Percentiles rank a stretch among this genome's conserved stretches.
Evolutionary conservation across 2,113 vertebrate genomes (phyloP).

Genomic region (Dissostichus mawsoni): DNA sequence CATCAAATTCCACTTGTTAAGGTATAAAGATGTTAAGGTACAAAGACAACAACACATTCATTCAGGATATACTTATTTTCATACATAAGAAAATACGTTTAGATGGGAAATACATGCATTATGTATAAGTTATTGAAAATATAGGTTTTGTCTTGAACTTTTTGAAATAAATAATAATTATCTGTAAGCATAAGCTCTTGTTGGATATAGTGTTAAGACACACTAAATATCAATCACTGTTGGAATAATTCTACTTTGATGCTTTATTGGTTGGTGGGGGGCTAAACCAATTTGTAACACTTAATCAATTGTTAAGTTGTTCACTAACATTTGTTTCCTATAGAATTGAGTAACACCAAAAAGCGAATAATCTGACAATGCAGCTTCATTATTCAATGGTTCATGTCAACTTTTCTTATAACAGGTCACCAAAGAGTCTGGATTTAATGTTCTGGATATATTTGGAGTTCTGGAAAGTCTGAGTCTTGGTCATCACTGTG

Average conservation of each 20-base stretch:
- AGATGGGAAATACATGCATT: not conserved
- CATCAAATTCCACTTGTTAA: not conserved
- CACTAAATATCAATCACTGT: too few species aligned
- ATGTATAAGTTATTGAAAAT: not conserved
- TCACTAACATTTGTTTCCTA: not conserved
- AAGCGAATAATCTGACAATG: not conserved
- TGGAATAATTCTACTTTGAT: not conserved
- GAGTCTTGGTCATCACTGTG: slow-evolving; percentile 36
- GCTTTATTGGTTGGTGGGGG: not conserved
- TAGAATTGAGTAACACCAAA: not conserved
- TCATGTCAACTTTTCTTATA: slow-evolving; percentile 10
- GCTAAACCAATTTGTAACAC: not conserved
- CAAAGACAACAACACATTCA: not conserved
- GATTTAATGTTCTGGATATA: slow-evolving; percentile 37
- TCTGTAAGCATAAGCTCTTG: not conserved
- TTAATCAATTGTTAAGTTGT: not conserved
- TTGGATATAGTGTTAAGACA: not conserved
- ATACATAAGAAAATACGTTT: not conserved
- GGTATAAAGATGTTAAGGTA: not conserved
- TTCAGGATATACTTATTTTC: not conserved
- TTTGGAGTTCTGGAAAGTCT: slow-evolving; percentile 62
- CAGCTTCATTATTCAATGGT: not conserved
- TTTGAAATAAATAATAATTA: too few species aligned
- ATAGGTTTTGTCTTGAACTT: not conserved
- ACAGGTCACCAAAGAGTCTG: slow-evolving; percentile 51